Base-by-base conservation (phyloP, 2,797 vertebrate species). In the Melanotaenia pygmaea region DNA sequence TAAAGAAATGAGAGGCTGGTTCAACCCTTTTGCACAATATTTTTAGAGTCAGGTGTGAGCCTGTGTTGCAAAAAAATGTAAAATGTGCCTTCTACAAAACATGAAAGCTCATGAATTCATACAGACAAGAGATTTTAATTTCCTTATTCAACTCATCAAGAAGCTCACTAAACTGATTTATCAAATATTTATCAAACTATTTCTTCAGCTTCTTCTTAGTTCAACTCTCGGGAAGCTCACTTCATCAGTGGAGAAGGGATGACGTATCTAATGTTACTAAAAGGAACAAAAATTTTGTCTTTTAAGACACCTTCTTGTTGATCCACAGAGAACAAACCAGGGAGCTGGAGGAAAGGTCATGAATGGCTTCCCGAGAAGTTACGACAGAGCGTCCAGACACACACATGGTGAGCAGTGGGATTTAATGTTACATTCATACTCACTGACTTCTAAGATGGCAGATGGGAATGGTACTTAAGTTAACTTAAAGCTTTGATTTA, bases 341-440 rank as follows among this genome's bases (percentile, higher is more conserved):
- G n/a, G 24, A 26, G 79, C 80, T 5, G 57, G 80, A 50, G 74
- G 71, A 56, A 93, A 79, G 79, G 72, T 78, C 22, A 37, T 64
- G 35, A 86, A 82, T 50, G 87, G 79, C 7, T 63, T 79, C 59
- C 84, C 64, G 1, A 78, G 80, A 54, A 64, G 74, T 61, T 50
- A 64, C 24, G 56, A 74, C 76, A 86, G 71, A 83, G 53, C 65
- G 0, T 72, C 69, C 74, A 75, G 77, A 85, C 61, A 56, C 61
- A 62, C 76, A 37, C 73, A 84, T 0, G 91, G 94, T 95, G 82
- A 94, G 93, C 64, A 51, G 70, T 2, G 26, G 56, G 62, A 59
- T 72, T 63, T n/a, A 1, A 53, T 86, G 72, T 79, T 75, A 72
- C 57, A 47, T 62, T 77, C 69, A 60, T 35, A 32, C 12, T 68